Evolutionary conservation across 2,888 invertebrate genomes (phyloP).

Genomic region (Tineola bisselliella): DNA sequence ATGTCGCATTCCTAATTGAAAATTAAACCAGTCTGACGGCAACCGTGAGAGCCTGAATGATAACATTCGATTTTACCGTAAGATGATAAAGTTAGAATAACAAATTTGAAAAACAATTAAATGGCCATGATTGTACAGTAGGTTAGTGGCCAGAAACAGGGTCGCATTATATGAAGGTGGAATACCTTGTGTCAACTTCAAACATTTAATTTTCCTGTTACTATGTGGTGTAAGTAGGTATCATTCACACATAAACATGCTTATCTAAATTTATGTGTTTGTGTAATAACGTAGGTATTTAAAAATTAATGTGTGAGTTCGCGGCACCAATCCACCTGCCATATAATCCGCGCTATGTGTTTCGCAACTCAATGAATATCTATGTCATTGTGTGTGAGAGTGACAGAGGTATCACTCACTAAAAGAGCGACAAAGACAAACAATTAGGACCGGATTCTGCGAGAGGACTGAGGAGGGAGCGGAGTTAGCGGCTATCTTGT

Average conservation of each 20-base stretch:
- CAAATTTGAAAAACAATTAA: no score
- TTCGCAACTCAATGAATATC: conserved; percentile 61
- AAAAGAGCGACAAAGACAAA: conserved; percentile 28
- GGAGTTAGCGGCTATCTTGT: conserved; percentile 45
- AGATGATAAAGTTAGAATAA: no score
- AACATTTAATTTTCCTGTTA: conserved; percentile 1
- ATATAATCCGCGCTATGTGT: conserved; percentile 61
- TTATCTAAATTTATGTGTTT: conserved; percentile 5
- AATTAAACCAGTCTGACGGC: no score
- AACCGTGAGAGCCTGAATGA: no score
- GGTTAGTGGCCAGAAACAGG: background rate
- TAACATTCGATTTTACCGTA: no score
- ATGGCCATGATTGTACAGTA: no score
- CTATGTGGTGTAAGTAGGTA: background rate
- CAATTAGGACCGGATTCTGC: conserved; percentile 49
- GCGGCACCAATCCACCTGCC: conserved; percentile 63
- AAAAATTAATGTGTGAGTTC: conserved; percentile 29
- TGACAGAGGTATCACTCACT: conserved; percentile 24
- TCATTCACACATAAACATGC: background rate
- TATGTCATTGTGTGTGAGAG: conserved; percentile 51
- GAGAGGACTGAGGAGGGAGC: conserved; percentile 54
- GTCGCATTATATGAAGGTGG: background rate
- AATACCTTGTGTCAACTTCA: background rate
- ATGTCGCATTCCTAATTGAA: no score
- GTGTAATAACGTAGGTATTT: background rate